Conservation (phyloP, 2,797 vertebrate genomes). For the Tachyglossus aculeatus region DNA sequence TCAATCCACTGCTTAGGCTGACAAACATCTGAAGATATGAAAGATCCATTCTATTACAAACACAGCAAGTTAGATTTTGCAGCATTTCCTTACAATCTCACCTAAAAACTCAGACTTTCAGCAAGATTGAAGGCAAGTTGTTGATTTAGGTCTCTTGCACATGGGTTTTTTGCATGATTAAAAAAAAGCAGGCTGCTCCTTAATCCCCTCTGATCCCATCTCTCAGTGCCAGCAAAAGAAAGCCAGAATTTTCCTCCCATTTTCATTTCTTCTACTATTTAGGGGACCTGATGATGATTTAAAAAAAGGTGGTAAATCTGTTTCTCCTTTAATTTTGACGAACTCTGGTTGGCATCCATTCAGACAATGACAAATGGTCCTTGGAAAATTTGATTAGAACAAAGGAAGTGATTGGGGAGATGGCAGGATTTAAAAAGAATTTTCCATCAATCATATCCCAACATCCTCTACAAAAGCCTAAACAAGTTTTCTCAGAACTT, state of each 20-base stretch:
- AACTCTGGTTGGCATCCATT: background rate
- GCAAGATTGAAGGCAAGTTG: constrained; percentile 18
- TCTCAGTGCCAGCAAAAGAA: constrained; percentile 21
- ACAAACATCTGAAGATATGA: constrained; percentile 58
- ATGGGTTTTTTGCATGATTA: constrained; percentile 11
- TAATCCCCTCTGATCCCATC: background rate
- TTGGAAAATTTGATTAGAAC: background rate
- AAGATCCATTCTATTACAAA: constrained; percentile 63
- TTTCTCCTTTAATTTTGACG: background rate
- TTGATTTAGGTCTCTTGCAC: constrained; percentile 25
- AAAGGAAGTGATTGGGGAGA: background rate
- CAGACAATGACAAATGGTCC: background rate
- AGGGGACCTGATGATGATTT: background rate
- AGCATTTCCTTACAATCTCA: constrained; percentile 28
- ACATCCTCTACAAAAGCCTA: constrained; percentile 5
- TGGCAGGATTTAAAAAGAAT: background rate
- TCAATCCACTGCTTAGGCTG: constrained; percentile 35
- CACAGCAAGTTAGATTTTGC: constrained; percentile 42
- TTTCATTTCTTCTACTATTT: background rate
- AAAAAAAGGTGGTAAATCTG: background rate
- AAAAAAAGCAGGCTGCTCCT: constrained; percentile 1
- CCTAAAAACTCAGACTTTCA: constrained; percentile 29
- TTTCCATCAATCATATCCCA: background rate
- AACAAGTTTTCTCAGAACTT: background rate
- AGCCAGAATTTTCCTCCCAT: background rate